Base-by-base conservation (phyloP, 2,888 invertebrate species). In the Himalopsyche anomala region DNA sequence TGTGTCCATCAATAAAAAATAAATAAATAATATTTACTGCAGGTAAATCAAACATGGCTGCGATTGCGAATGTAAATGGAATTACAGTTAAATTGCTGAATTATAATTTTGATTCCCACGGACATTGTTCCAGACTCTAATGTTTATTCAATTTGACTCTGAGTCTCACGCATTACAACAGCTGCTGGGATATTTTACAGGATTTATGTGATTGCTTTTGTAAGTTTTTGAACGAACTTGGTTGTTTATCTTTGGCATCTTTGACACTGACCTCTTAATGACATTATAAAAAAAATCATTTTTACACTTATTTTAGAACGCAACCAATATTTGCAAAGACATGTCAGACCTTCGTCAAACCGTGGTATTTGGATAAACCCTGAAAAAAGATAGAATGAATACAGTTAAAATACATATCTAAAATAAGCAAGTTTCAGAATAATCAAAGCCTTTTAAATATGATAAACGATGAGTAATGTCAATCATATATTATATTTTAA, bases 41-140 rank as follows among this genome's bases (percentile, higher is more conserved):
- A 62, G n/a, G 19, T 28, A 62, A 62, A n/a, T 62, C 62, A 62
- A 62, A 62, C 62, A 62, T 62, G 62, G 28, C 62, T 62, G 62
- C 8, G 3, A 19, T 6, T 62, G 62, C 9, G 9, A 19, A 28
- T 11, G 5, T 28, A 11, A 62, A 28, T 19, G 9, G 11, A n/a
- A 19, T 62, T 62, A 28, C 62, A 36, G 74, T 74, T 74, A 36
- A 0, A 74, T 15, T 74, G 38, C 12, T 8, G 19, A 69, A 28
- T 19, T 36, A 69, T 5, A 69, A 36, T 51, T 3, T 12, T 9
- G 9, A 15, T 51, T 74, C 36, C 2, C 74, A 74, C 74, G 74
- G 74, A 74, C 38, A 69, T 69, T 69, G 19, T 69, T 28, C 19
- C 11, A 56, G n/a, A 28, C 28, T 69, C 1, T 36, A 12, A 74